Percentiles rank a stretch among this genome's conserved stretches.
phyloP scores from a whole-genome alignment of 2,113 vertebrate genomes.

The Scomber scombrus region DNA sequence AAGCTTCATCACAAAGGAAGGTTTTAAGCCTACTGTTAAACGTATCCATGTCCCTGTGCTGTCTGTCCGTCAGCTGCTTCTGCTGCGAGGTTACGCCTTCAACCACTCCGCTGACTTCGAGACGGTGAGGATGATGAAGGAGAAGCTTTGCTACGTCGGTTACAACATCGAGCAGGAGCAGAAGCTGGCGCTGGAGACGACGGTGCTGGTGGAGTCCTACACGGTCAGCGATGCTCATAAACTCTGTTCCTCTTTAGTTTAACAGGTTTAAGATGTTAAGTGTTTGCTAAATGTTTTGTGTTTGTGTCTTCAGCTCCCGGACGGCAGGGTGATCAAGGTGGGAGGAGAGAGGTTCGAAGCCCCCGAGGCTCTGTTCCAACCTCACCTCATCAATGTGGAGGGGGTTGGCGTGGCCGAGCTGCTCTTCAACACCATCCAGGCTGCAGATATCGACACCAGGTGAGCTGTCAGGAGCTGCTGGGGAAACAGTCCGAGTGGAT shows the following conservation, averaged over 20 bases:
- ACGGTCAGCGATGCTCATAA: constrained; percentile 83
- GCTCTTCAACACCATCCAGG: constrained; percentile 98
- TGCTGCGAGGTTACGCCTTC: constrained; percentile 96
- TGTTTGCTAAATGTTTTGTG: not conserved
- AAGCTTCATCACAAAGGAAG: too few relatives aligned
- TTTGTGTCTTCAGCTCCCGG: constrained; percentile 89
- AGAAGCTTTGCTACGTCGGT: constrained; percentile 96
- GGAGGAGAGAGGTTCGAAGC: constrained; percentile 98
- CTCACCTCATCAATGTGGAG: constrained; percentile 98
- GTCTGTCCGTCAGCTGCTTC: constrained; percentile 84
- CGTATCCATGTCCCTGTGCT: too few relatives aligned
- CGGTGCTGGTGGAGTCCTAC: constrained; percentile 97
- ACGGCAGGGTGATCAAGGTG: constrained; percentile 97
- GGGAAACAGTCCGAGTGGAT: too few relatives aligned
- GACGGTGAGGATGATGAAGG: constrained; percentile 99
- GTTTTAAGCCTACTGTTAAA: too few relatives aligned
- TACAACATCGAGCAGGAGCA: constrained; percentile 99
- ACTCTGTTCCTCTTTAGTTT: not conserved
- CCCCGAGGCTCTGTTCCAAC: constrained; percentile 97
- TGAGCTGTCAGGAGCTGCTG: constrained; percentile 60
- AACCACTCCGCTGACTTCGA: constrained; percentile 99
- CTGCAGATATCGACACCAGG: constrained; percentile 98
- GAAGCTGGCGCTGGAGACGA: constrained; percentile 97
- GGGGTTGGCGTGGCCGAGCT: constrained; percentile 97
- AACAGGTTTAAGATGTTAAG: too few relatives aligned